These are phyloP conservation scores for Lipophrys pholis DNA, from an alignment of 2,113 vertebrate species.

Conservation along the genomic window DNA sequence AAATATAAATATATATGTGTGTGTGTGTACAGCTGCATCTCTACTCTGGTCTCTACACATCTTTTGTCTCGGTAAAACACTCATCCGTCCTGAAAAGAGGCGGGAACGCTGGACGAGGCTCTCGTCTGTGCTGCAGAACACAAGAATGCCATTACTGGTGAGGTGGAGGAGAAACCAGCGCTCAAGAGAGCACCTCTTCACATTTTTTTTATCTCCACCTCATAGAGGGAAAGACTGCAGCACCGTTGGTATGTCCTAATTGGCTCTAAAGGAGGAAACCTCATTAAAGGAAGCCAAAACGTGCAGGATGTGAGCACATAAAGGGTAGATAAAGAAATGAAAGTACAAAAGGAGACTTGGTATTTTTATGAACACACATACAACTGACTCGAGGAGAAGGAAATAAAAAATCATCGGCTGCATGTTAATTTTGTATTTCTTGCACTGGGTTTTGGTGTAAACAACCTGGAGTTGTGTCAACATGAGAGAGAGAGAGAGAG, in stretches of 20 bases:
- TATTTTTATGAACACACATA: not conserved
- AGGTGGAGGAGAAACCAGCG: not conserved
- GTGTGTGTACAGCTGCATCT: not conserved
- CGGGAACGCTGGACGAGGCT: too few species aligned
- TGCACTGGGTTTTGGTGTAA: slow-evolving; percentile 14
- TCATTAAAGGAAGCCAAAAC: not conserved
- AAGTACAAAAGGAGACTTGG: not conserved
- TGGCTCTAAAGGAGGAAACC: slow-evolving; percentile 15
- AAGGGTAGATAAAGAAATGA: not conserved
- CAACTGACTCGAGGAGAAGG: not conserved
- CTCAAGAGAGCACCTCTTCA: not conserved
- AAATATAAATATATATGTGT: too few species aligned
- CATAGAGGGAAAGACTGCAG: not conserved
- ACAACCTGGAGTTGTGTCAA: slow-evolving; percentile 12
- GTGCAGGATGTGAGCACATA: not conserved
- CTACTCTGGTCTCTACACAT: slow-evolving; percentile 14
- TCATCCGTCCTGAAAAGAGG: too few species aligned
- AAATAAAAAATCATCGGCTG: slow-evolving; percentile 9
- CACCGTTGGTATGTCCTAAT: slow-evolving; percentile 47
- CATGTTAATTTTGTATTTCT: slow-evolving; percentile 9
- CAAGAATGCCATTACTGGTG: slow-evolving; percentile 24
- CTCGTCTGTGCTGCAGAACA: slow-evolving; percentile 17
- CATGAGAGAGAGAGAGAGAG: too few species aligned
- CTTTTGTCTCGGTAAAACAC: too few species aligned
- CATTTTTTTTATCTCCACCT: slow-evolving; percentile 41